Base-by-base conservation (phyloP, 64 coral and sea anemone species). In the Exaiptasia diaphana region DNA sequence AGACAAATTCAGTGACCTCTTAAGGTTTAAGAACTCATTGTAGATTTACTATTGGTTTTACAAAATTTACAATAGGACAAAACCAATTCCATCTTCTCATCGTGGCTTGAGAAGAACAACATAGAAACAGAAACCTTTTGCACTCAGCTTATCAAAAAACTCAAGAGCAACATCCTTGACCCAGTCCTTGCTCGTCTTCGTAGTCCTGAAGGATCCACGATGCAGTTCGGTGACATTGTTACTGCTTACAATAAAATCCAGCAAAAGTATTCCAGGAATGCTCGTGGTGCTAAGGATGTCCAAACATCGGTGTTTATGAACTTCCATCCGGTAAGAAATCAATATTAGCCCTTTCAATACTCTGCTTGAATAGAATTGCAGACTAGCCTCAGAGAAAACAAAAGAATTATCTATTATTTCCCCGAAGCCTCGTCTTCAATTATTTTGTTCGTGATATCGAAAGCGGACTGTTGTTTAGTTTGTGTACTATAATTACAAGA, bases 281-380 rank as follows among this genome's bases (percentile, higher is more conserved):
- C 83, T 5, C 83, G 53, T 17, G 90, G 90, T 12, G 90, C 90
- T 17, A 73, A 87, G 33, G 90, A 93, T 72, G 77, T 93, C 5
- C 78, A 75, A 59, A 83, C 90, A 24, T 72, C 54, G 37, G 83
- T 93, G 0, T 93, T 93, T 34, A 78, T 75, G 42, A 80, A 81
- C 40, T 81, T 86, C 35, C 90, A 93, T 57, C 90, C 90, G 30
- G 90, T 93, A 55, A 93, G 90, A n/a, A n/a, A n/a, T n/a, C n/a
- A n/a, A n/a, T n/a, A n/a, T n/a, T n/a, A n/a, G n/a, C n/a, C n/a
- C n/a, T n/a, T n/a, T n/a, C n/a, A n/a, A n/a, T n/a, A n/a, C n/a
- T n/a, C n/a, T n/a, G n/a, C n/a, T n/a, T n/a, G n/a, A n/a, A n/a
- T n/a, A n/a, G n/a, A n/a, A n/a, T n/a, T n/a, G n/a, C n/a, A n/a